Evolutionary conservation across 2,888 invertebrate species (phyloP), one percentile per base, ranked within the genome.

Genomic region (Chrysodeixis includens): DNA sequence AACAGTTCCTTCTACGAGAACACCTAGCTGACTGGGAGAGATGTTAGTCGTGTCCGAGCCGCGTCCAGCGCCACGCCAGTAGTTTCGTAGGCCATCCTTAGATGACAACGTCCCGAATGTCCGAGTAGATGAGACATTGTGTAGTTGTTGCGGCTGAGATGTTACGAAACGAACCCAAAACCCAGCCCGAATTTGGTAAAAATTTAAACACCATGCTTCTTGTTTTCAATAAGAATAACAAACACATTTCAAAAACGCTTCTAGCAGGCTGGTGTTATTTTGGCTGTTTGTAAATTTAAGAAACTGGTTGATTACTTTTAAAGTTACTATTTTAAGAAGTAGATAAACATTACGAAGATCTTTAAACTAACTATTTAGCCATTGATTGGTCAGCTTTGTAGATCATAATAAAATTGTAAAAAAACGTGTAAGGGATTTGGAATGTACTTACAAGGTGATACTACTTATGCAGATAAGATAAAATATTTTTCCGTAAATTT

Each of bases 1-100:
- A 97, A 97, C 85, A 96, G 95, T 82, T 96, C 96, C 79, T 96
- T 96, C 89, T 96, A 96, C 71, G 95, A 95, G 76, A 95, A 95
- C 81, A 95, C 95, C 72, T 95, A 95, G 86, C 77, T 55, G 61
- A 46, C 56, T 71, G 56, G 40, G 22, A 44, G 26, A 53, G 30
- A 51, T 49, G 22, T 56, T 72, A 76, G 66, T 62, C 49, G 65
- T 58, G 71, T 76, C 65, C 57, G 71, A 76, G 73, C 63, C 64
- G 66, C 74, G 69, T 70, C 63, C 55, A 63, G 63, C 69, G 74
- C 66, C 61, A 62, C 60, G 73, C 60, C 60, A 71, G 56, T 82
- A 76, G 78, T 69, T 71, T 79, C 69, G 70, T 75, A 72, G 72
- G 60, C 71, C 72, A 63, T 62, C 69, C 63, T 66, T 64, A 65